These are phyloP conservation scores for Hydrotaea cyrtoneurina DNA, from an alignment of 2,888 invertebrate species.

Conservation along the genomic window DNA sequence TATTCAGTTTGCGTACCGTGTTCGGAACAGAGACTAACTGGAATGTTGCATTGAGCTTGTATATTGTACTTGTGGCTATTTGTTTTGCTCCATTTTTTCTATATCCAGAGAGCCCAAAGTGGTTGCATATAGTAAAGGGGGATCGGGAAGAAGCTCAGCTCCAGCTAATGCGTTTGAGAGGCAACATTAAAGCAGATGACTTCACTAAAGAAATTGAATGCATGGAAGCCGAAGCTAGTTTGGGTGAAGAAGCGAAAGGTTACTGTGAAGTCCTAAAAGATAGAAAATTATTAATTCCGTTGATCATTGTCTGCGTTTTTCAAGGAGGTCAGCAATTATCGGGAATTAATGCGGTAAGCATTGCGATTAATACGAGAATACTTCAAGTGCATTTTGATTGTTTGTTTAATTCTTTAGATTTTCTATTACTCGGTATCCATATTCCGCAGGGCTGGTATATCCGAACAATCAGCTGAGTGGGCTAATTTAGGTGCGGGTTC, in stretches of 20 bases:
- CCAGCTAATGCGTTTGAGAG: slow-evolving; percentile 85
- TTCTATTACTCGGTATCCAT: slow-evolving; percentile 93
- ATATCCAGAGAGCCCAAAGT: slow-evolving; percentile 95
- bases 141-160: slow-evolving; percentile 84
- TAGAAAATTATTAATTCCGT: slow-evolving; percentile 84
- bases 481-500: slow-evolving; percentile 90
- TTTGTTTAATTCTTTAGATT: slow-evolving; percentile 74
- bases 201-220: slow-evolving; percentile 84
- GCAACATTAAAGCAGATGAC: slow-evolving; percentile 79
- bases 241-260: slow-evolving; percentile 82
- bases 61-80: slow-evolving; percentile 85
- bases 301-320: slow-evolving; percentile 88
- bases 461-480: slow-evolving; percentile 83
- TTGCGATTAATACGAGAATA: no score
- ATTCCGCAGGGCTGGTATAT: slow-evolving; percentile 87
- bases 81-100: slow-evolving; percentile 84
- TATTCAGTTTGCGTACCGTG: slow-evolving; percentile 76
- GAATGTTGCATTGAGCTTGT: slow-evolving; percentile 89
- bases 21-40: slow-evolving; percentile 85
- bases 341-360: slow-evolving; percentile 92
- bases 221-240: slow-evolving; percentile 82
- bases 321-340: slow-evolving; percentile 92
- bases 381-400: no score
- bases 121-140: slow-evolving; percentile 87
- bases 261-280: slow-evolving; percentile 84